Percentiles rank a stretch among this genome's conserved stretches.
These are phyloP conservation scores for Hoplodrina ambigua DNA, from an alignment of 2,888 invertebrate species.

Conservation along the genomic window DNA sequence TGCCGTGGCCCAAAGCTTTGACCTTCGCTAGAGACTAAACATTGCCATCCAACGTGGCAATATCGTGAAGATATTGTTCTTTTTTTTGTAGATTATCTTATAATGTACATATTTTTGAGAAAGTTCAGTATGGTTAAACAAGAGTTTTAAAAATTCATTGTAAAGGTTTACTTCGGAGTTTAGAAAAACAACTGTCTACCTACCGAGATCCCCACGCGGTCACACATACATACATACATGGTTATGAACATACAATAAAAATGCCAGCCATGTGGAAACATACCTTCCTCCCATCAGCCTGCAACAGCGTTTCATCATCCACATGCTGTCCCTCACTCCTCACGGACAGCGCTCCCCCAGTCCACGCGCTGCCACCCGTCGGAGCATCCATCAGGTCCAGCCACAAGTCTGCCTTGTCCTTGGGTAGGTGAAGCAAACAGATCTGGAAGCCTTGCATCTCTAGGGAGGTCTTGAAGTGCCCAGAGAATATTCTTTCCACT, in stretches of 20 bases:
- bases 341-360: conserved; percentile 81
- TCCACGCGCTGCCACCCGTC: conserved; percentile 91
- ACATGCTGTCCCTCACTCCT: conserved; percentile 73
- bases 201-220: too few species aligned
- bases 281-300: conserved; percentile 75
- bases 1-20: too few species aligned
- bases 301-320: conserved; percentile 77
- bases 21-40: too few species aligned
- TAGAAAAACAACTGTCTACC: too few species aligned
- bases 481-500: conserved; percentile 89
- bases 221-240: too few species aligned
- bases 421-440: conserved; percentile 91
- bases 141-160: too few species aligned
- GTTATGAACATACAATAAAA: neutral
- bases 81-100: too few species aligned
- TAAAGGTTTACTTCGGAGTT: too few species aligned
- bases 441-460: conserved; percentile 95
- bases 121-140: too few species aligned
- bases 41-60: too few species aligned
- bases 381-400: conserved; percentile 90
- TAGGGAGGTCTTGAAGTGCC: conserved; percentile 93
- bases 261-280: neutral
- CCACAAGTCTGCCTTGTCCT: conserved; percentile 84
- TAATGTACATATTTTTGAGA: too few species aligned
- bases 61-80: too few species aligned